phyloP scores from a whole-genome alignment of 1,140 invertebrate species.

The Lethocerus indicus region DNA sequence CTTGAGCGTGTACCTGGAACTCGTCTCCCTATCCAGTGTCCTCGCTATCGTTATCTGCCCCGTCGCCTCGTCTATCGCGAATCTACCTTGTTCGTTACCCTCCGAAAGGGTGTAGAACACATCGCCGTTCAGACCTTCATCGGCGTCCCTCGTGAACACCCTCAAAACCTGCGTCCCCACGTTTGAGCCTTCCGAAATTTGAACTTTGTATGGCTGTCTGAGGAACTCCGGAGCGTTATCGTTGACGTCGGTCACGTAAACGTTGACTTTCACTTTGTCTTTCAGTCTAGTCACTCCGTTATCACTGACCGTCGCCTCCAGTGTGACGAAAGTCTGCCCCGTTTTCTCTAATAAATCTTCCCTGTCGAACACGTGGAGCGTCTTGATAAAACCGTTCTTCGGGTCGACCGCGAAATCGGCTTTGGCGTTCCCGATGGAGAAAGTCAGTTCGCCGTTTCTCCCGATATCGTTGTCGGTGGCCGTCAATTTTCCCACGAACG shows the following conservation, averaged over 20 bases:
- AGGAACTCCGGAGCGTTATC: constrained; percentile 81
- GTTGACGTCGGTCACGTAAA: constrained; percentile 80
- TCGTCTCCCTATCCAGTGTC: constrained; percentile 66
- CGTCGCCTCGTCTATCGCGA: constrained; percentile 70
- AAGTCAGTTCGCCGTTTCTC: constrained; percentile 79
- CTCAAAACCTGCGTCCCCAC: constrained; percentile 64
- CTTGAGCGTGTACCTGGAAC: constrained; percentile 58
- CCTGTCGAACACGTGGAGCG: constrained; percentile 66
- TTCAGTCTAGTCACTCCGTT: constrained; percentile 62
- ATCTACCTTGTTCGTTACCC: constrained; percentile 64
- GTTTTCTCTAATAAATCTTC: constrained; percentile 59
- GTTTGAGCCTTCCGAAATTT: constrained; percentile 65
- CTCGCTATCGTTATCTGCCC: constrained; percentile 67
- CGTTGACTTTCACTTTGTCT: constrained; percentile 76
- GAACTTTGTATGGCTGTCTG: constrained; percentile 61
- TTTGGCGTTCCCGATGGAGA: constrained; percentile 56
- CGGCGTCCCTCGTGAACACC: constrained; percentile 71
- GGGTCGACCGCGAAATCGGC: constrained; percentile 77
- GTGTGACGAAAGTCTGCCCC: constrained; percentile 56
- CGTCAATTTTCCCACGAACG: constrained; percentile 74
- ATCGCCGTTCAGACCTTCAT: constrained; percentile 80
- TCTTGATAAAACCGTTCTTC: constrained; percentile 82
- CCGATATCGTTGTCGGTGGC: constrained; percentile 84
- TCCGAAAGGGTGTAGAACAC: constrained; percentile 67
- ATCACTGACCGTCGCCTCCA: constrained; percentile 76